Percentiles rank a stretch among this genome's conserved stretches.
phyloP scores from a whole-genome alignment of 2,888 invertebrate genomes.

The Macrosoma leucophasiata region DNA sequence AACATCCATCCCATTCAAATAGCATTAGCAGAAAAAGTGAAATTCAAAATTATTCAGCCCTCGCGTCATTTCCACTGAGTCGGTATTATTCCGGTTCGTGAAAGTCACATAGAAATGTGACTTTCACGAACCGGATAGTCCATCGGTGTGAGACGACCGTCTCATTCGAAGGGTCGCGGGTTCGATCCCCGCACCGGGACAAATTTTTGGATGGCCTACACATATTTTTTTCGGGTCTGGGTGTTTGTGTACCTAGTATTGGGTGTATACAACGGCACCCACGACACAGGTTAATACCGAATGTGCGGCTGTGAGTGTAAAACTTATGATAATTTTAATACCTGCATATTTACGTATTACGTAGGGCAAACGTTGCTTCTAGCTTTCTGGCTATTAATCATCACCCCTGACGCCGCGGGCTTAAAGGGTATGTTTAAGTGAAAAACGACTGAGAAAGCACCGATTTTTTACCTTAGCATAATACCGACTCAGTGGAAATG shows the following conservation, averaged over 20 bases:
- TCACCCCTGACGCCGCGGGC: constrained; percentile 54
- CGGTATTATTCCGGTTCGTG: too few species aligned
- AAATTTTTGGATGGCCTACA: constrained; percentile 17
- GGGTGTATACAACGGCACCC: too few species aligned
- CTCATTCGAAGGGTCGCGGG: constrained; percentile 39
- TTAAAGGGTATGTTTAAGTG: constrained; percentile 63
- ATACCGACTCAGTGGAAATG: constrained; percentile 46
- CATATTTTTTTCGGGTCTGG: constrained; percentile 15
- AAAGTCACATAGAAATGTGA: too few species aligned
- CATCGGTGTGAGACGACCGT: constrained; percentile 49
- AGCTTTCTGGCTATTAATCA: constrained; percentile 74
- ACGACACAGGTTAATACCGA: too few species aligned
- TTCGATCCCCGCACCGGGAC: constrained; percentile 28
- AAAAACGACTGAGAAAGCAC: constrained; percentile 50
- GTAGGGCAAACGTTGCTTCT: too few species aligned
- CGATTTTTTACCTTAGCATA: constrained; percentile 45
- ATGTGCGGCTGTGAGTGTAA: too few species aligned
- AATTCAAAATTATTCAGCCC: constrained; percentile 31
- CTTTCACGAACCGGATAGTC: too few species aligned
- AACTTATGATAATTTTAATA: constrained; percentile 45
- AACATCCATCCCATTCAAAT: constrained; percentile 14
- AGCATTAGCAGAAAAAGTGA: constrained; percentile 28
- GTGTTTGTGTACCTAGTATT: too few species aligned
- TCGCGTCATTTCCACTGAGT: constrained; percentile 40
- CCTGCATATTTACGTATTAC: constrained; percentile 53